phyloP scores from a whole-genome alignment of 2,797 vertebrate species.

The Acanthornis magna region DNA sequence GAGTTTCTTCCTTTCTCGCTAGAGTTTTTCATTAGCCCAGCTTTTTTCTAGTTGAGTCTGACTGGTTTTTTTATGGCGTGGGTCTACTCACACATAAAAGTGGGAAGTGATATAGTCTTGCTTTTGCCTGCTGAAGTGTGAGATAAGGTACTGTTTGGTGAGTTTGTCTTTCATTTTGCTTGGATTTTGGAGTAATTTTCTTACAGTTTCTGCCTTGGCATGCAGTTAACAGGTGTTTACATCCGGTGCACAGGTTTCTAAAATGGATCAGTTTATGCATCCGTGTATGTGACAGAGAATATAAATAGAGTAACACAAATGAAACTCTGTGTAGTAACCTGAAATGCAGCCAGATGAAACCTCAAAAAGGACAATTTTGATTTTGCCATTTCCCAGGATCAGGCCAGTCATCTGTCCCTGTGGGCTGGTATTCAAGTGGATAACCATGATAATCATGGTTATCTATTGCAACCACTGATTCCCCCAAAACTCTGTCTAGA shows the following conservation, averaged over 20 bases:
- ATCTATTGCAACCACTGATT: not conserved
- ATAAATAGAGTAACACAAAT: not conserved
- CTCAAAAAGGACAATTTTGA: not conserved
- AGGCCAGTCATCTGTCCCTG: rapidly evolving
- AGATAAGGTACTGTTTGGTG: not conserved
- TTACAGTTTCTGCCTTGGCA: not conserved
- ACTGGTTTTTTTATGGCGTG: constrained; percentile 17
- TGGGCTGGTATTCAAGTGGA: not conserved
- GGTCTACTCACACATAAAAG: not conserved
- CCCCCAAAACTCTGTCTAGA: not conserved
- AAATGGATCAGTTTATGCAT: not conserved
- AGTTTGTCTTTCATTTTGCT: not conserved
- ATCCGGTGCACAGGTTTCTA: not conserved
- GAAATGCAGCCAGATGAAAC: not conserved
- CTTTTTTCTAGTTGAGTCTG: constrained; percentile 7
- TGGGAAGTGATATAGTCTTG: not conserved
- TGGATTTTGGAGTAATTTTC: not conserved
- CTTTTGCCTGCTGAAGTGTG: not conserved
- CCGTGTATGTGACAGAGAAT: not conserved
- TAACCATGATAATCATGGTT: not conserved
- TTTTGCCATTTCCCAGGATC: not conserved
- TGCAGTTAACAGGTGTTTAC: not conserved
- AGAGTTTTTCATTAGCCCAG: constrained; percentile 28
- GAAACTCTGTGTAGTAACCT: not conserved
- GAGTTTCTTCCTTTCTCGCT: not conserved